A percentile compares a stretch with the other conserved stretches of the same genome.
Evolutionary conservation across 2,797 vertebrate genomes (phyloP).

Genomic region (Aphelocoma californica): DNA sequence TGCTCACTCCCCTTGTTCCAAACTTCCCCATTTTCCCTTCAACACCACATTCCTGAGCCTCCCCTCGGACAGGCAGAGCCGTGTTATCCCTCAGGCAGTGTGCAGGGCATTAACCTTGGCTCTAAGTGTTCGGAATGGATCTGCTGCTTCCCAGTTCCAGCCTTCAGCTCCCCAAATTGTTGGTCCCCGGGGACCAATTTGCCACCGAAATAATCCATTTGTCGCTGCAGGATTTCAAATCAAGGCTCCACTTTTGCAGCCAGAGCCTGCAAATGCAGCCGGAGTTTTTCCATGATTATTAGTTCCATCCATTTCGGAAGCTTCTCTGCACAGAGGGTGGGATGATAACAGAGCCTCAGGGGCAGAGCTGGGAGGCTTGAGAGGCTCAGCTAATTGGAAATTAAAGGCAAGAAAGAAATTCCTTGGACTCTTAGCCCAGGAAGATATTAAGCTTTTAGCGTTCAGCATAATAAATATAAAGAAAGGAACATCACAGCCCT

Average conservation of each 20-base stretch:
- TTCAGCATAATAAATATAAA: not conserved
- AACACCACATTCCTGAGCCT: accelerated
- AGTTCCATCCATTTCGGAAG: constrained; percentile 44
- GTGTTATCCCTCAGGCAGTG: not conserved
- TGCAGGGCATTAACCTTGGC: constrained; percentile 18
- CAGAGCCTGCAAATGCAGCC: not conserved
- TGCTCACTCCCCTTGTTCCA: accelerated
- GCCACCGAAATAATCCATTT: constrained; percentile 59
- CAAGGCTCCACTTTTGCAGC: not conserved
- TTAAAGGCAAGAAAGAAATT: constrained; percentile 45
- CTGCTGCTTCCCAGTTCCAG: constrained; percentile 5
- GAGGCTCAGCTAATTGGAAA: constrained; percentile 61
- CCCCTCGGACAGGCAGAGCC: not conserved
- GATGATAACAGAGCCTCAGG: constrained; percentile 28
- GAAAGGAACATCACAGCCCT: not conserved
- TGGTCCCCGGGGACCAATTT: constrained; percentile 12
- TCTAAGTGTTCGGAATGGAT: not conserved
- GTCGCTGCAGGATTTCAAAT: constrained; percentile 25
- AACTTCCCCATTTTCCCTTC: not conserved
- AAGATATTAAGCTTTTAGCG: constrained; percentile 6
- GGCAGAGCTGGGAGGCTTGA: constrained; percentile 7
- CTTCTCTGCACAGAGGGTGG: not conserved
- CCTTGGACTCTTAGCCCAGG: not conserved
- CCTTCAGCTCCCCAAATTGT: not conserved
- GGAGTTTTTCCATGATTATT: constrained; percentile 1